Evolutionary conservation across 37 sponge, comb jelly and placozoan genomes (phyloP).

Genomic region (Tethya wilhelma): DNA sequence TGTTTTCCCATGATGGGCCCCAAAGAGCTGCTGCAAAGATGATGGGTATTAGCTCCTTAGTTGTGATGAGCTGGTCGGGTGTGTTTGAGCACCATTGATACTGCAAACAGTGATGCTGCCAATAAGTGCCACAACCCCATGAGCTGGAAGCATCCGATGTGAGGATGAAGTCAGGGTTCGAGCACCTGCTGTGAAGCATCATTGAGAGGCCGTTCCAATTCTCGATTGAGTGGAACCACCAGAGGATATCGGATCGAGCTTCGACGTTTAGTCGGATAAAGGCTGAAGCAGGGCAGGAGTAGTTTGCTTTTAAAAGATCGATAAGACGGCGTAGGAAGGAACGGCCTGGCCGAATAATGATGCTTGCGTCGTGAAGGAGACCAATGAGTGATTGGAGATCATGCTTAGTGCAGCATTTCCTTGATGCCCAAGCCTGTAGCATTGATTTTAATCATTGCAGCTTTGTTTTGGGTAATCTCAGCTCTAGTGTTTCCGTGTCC

Average conservation of each 20-base stretch:
- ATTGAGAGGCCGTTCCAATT: not conserved
- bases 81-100: not conserved
- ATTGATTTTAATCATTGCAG: not conserved
- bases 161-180: not conserved
- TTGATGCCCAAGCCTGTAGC: not conserved
- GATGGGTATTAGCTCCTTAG: not conserved
- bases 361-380: not conserved
- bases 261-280: not conserved
- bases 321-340: not conserved
- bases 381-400: not conserved
- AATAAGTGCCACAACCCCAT: not conserved
- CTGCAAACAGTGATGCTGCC: not conserved
- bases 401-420: not conserved
- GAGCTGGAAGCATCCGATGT: not conserved
- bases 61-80: not conserved
- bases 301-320: not conserved
- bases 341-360: not conserved
- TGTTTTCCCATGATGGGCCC: not conserved
- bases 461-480: not conserved
- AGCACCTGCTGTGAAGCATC: not conserved
- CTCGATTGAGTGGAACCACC: not conserved
- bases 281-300: too few species aligned
- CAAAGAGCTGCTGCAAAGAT: not conserved
- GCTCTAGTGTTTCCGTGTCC: not conserved
- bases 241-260: not conserved